Conservation (phyloP, 2,888 invertebrate genomes). For the Nephrotoma appendiculata region DNA sequence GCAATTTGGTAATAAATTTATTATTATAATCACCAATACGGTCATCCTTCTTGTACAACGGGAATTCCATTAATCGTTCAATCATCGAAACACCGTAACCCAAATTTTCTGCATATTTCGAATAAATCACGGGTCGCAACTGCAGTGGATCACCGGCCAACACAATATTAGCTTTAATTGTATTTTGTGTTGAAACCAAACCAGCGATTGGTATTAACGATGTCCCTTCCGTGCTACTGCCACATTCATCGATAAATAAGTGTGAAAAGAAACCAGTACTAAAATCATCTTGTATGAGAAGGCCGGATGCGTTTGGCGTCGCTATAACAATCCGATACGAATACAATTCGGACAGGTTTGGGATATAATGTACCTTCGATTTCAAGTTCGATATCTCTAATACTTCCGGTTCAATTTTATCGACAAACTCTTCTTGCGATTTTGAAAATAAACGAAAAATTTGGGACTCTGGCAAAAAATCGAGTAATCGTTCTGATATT, state of each 20-base stretch:
- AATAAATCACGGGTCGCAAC: slow-evolving; percentile 46
- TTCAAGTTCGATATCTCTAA: slow-evolving; percentile 32
- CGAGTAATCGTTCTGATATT: slow-evolving; percentile 36
- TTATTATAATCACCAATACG: slow-evolving; percentile 32
- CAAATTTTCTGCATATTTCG: slow-evolving; percentile 22
- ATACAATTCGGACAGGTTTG: slow-evolving; percentile 34
- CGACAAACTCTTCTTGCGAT: slow-evolving; percentile 26
- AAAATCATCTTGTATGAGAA: slow-evolving; percentile 13
- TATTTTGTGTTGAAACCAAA: slow-evolving; percentile 24
- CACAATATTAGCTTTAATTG: slow-evolving; percentile 32
- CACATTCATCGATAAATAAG: slow-evolving; percentile 63
- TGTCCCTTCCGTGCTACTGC: slow-evolving; percentile 57
- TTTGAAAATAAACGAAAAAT: slow-evolving; percentile 34
- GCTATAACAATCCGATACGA: slow-evolving; percentile 45
- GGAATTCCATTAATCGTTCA: slow-evolving; percentile 46
- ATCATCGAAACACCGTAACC: slow-evolving; percentile 40
- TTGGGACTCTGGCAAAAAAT: slow-evolving; percentile 19
- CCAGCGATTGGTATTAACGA: slow-evolving; percentile 41
- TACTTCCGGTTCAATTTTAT: slow-evolving; percentile 25
- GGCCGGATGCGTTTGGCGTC: slow-evolving; percentile 43
- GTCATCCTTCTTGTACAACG: slow-evolving; percentile 26
- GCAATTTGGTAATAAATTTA: slow-evolving; percentile 54
- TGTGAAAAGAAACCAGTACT: slow-evolving; percentile 38
- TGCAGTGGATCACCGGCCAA: slow-evolving; percentile 63
- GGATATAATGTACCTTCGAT: slow-evolving; percentile 26